These are phyloP conservation scores for Setophaga coronata DNA, from an alignment of 2,113 vertebrate species.

Conservation along the genomic window DNA sequence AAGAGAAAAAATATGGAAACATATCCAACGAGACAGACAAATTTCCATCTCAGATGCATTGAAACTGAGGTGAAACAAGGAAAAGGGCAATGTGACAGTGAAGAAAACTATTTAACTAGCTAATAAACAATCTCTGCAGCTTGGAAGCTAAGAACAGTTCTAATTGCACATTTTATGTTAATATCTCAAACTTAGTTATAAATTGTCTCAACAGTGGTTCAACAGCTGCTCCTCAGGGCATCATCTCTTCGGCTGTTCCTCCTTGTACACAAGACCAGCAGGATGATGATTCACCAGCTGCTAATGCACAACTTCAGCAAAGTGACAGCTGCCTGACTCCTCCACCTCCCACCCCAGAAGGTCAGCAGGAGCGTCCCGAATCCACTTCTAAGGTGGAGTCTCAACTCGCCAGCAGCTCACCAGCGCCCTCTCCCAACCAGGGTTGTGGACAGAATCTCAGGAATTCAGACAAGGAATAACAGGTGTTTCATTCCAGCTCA, in stretches of 20 bases:
- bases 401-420: not conserved
- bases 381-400: not conserved
- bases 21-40: not conserved
- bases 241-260: not conserved
- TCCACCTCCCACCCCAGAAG: not conserved
- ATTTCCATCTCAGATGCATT: not conserved
- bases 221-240: constrained; percentile 50
- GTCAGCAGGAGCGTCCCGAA: not conserved
- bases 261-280: constrained; percentile 24
- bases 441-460: not conserved
- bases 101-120: not conserved
- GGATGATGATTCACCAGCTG: constrained; percentile 47
- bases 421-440: not conserved
- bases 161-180: not conserved
- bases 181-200: not conserved
- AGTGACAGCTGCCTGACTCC: not conserved
- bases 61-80: not conserved
- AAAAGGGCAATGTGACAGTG: not conserved
- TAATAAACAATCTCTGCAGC: not conserved
- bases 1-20: not conserved
- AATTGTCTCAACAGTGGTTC: constrained; percentile 48
- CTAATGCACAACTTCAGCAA: constrained; percentile 8
- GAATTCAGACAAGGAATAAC: constrained; percentile 10
- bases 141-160: not conserved
- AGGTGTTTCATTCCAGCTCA: not conserved